Conservation (phyloP, 1,140 invertebrate species). For the Chionoecetes opilio region DNA sequence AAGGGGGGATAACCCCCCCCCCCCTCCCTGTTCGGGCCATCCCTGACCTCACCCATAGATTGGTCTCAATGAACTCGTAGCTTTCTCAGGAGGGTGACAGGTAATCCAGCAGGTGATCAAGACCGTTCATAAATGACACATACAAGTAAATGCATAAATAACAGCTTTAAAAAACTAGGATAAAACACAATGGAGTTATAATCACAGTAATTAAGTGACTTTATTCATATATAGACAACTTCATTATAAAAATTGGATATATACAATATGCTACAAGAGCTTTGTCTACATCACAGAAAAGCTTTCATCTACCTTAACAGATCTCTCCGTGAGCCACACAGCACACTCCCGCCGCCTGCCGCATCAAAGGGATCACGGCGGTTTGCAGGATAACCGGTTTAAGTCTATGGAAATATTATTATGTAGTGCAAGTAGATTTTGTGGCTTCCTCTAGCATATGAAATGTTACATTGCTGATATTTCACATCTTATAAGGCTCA, state of each 20-base stretch:
- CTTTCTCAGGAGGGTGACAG: no score
- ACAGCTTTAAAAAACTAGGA: no score
- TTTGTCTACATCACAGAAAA: slow-evolving; percentile 58
- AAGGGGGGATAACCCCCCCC: no score
- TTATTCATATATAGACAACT: slow-evolving; percentile 33
- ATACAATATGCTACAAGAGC: slow-evolving; percentile 60
- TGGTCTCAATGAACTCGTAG: no score
- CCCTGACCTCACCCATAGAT: no score
- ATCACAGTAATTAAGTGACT: slow-evolving; percentile 14
- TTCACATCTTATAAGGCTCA: background rate
- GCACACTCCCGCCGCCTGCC: background rate
- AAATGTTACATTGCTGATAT: background rate
- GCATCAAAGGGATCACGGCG: background rate
- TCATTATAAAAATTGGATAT: slow-evolving; percentile 58
- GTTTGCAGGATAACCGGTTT: background rate
- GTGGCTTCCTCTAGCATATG: slow-evolving; percentile 27
- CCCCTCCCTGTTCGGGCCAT: no score
- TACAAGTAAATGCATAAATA: no score
- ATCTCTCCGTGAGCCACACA: slow-evolving; percentile 7
- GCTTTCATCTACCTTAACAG: slow-evolving; percentile 36
- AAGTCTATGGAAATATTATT: background rate
- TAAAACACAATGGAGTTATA: no score
- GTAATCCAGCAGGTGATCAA: no score
- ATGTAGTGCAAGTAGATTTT: background rate
- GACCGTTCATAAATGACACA: no score